These are phyloP conservation scores for Saturnia japonica DNA, from an alignment of 2,888 invertebrate genomes.

Conservation along the genomic window DNA sequence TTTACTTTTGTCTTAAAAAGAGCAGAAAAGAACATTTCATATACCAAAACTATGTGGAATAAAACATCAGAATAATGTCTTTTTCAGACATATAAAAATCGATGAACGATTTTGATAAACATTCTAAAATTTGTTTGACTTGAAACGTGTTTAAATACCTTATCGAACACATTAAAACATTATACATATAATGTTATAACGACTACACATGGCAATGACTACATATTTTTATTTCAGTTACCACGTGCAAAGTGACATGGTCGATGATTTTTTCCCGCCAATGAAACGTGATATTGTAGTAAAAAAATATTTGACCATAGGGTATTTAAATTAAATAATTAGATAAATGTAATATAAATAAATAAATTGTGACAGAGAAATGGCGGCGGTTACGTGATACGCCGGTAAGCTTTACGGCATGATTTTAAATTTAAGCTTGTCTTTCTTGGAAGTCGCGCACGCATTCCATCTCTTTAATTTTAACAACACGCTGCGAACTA, in stretches of 20 bases:
- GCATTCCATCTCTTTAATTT: conserved; percentile 41
- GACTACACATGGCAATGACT: conserved; percentile 45
- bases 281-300: conserved; percentile 68
- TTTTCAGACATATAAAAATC: not conserved
- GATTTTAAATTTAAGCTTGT: conserved; percentile 56
- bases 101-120: not conserved
- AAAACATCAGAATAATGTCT: not conserved
- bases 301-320: conserved; percentile 53
- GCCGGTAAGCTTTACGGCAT: conserved; percentile 78
- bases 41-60: no score
- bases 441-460: conserved; percentile 43
- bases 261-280: conserved; percentile 94
- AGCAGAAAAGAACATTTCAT: no score
- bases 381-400: conserved; percentile 49
- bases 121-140: not conserved
- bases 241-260: conserved; percentile 94
- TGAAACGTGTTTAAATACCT: not conserved
- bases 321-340: conserved; percentile 31
- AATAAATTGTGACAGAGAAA: conserved; percentile 45
- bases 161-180: not conserved
- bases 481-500: conserved; percentile 41
- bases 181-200: conserved; percentile 16
- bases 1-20: not conserved
- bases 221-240: conserved; percentile 90
- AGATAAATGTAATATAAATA: conserved; percentile 42